Evolutionary conservation across 2,888 invertebrate species (phyloP).

Genomic region (Cerastis leucographa): DNA sequence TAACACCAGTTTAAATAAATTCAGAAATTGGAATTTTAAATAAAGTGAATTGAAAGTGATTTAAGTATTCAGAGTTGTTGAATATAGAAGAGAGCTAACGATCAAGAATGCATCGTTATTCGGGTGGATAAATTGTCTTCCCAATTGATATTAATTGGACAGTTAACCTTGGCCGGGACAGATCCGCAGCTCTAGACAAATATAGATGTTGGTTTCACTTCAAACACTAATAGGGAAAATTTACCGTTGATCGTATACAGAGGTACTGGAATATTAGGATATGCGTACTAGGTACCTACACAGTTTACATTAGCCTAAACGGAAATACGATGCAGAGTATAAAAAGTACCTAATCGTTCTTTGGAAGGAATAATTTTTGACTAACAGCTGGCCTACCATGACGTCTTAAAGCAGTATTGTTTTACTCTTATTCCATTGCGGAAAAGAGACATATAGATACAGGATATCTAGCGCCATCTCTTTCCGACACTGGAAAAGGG

Average conservation of each 20-base stretch:
- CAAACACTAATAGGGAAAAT: constrained; percentile 3
- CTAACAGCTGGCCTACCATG: background rate
- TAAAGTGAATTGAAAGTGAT: constrained; percentile 38
- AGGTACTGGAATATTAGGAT: constrained; percentile 3
- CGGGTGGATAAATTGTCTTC: constrained; percentile 38
- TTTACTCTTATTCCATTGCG: too few relatives aligned
- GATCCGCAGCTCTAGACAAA: constrained; percentile 24
- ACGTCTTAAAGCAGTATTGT: too few relatives aligned
- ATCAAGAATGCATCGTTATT: constrained; percentile 40
- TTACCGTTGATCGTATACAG: background rate
- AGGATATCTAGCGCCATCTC: too few relatives aligned
- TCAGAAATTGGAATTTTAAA: constrained; percentile 14
- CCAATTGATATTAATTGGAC: constrained; percentile 54
- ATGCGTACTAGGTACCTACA: too few relatives aligned
- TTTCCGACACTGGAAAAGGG: too few relatives aligned
- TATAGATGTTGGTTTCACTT: constrained; percentile 5
- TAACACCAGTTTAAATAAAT: constrained; percentile 19
- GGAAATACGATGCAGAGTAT: constrained; percentile 8
- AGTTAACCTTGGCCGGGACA: constrained; percentile 29
- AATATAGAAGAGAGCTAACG: constrained; percentile 10
- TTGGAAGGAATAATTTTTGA: constrained; percentile 15
- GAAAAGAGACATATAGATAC: too few relatives aligned
- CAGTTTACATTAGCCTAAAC: background rate
- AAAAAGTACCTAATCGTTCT: constrained; percentile 3
- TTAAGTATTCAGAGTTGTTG: constrained; percentile 21